Evolutionary conservation across 2,888 invertebrate species (phyloP).

Genomic region (Volucella inanis): DNA sequence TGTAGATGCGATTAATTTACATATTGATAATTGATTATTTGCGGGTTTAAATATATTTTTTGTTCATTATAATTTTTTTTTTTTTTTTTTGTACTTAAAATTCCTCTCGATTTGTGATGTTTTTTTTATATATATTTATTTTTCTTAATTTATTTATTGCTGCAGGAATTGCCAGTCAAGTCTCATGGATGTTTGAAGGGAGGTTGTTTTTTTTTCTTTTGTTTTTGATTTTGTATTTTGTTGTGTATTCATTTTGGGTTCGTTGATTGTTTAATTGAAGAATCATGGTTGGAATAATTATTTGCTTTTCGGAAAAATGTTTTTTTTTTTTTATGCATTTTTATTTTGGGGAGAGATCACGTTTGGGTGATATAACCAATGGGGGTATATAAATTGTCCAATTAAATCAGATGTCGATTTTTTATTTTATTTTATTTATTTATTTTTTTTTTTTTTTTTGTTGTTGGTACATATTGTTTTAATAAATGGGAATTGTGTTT

Average conservation of each 20-base stretch:
- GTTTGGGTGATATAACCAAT: slow-evolving; percentile 4
- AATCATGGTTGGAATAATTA: slow-evolving; percentile 37
- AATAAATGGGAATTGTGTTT: too few relatives aligned
- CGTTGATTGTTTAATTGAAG: slow-evolving; percentile 48
- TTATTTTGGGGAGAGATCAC: neutral
- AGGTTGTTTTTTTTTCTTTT: too few relatives aligned
- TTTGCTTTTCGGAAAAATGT: neutral
- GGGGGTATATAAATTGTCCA: slow-evolving; percentile 14
- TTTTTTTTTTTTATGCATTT: neutral
- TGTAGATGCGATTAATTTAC: slow-evolving; percentile 50
- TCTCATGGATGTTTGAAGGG: neutral
- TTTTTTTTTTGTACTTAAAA: slow-evolving; percentile 13
- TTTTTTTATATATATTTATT: slow-evolving; percentile 6
- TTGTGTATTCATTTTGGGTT: slow-evolving; percentile 23
- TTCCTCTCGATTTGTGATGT: slow-evolving; percentile 9
- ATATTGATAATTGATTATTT: slow-evolving; percentile 68
- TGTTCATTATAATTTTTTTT: neutral
- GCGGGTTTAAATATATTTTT: slow-evolving; percentile 21
- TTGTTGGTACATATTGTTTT: neutral
- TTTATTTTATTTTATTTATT: too few relatives aligned
- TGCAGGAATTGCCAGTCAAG: slow-evolving; percentile 5
- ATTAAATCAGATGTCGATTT: slow-evolving; percentile 5
- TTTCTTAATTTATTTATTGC: slow-evolving; percentile 42
- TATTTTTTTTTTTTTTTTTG: neutral
- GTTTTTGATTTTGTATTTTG: neutral